Evolutionary conservation across 2,888 invertebrate species (phyloP).

Genomic region (Oscheius onirici): DNA sequence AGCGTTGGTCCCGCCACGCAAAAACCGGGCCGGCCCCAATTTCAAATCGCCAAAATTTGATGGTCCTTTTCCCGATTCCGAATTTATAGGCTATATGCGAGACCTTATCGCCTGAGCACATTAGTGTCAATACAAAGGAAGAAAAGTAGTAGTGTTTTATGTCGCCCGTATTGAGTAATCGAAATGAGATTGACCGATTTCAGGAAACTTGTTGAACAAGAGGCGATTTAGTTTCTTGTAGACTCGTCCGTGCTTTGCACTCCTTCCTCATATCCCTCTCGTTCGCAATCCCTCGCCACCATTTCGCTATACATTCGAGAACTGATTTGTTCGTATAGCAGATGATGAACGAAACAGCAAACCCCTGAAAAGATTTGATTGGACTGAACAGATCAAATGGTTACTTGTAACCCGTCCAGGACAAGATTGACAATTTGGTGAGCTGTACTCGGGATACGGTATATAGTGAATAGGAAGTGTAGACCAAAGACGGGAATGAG

Average conservation of each 20-base stretch:
- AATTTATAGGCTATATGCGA: too few species aligned
- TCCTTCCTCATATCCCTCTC: slow-evolving; percentile 27
- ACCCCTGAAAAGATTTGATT: slow-evolving; percentile 48
- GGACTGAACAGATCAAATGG: background rate
- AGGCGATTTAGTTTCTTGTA: slow-evolving; percentile 30
- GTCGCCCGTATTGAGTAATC: too few species aligned
- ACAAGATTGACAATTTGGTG: slow-evolving; percentile 73
- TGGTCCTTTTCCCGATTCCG: too few species aligned
- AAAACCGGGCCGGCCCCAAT: too few species aligned
- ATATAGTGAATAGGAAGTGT: slow-evolving; percentile 74
- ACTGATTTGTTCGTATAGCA: slow-evolving; percentile 65
- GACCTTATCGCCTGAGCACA: too few species aligned
- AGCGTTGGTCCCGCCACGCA: too few species aligned
- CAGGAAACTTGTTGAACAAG: slow-evolving; percentile 21
- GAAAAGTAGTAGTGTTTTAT: too few species aligned
- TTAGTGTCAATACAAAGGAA: too few species aligned
- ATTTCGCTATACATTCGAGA: slow-evolving; percentile 45
- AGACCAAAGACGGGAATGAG: slow-evolving; percentile 75
- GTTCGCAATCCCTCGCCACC: slow-evolving; percentile 29
- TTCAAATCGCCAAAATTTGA: too few species aligned
- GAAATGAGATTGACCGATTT: background rate
- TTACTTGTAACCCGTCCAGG: slow-evolving; percentile 74
- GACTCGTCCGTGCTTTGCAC: slow-evolving; percentile 27
- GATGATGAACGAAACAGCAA: slow-evolving; percentile 62
- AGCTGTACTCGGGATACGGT: slow-evolving; percentile 72